Evolutionary conservation across 2,888 invertebrate species (phyloP), one percentile per base, ranked within the genome.

Genomic region (Macrophya alboannulata): DNA sequence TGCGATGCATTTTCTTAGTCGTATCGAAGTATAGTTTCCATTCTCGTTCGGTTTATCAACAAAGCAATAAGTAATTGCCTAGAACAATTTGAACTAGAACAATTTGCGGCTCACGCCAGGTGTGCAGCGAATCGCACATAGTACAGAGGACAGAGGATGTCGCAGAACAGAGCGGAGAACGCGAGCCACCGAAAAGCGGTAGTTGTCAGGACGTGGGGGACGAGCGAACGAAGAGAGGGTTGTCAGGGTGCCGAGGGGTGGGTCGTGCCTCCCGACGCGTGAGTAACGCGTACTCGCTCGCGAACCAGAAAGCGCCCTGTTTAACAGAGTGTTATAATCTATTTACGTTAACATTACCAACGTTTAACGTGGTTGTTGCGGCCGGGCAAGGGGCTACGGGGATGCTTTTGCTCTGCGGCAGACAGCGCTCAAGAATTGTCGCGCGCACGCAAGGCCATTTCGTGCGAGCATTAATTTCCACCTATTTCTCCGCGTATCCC

Each of bases 241-340:
- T 83, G 45, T 71, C 55, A n/a, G 72, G 55, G 84, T 31, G 74
- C 48, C 71, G 65, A 81, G 84, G 43, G 88, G 92, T 93, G 92
- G 71, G 83, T 81, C 92, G 92, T 91, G 92, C 92, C 92, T 92
- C 92, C 91, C 93, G 93, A 93, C 93, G 93, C 93, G 93, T 93
- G 92, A 93, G 92, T 93, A 93, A 93, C 93, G 92, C 92, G 92
- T 83, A 83, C 83, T 83, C 88, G 90, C 92, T 91, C 92, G 92
- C 89, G 89, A 89, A 89, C 88, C 87, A 88, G 87, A 85, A 87
- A 90, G 91, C 91, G 92, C 91, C 65, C 92, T 92, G 93, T 93
- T 93, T 93, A 93, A 93, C 93, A 93, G 93, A 93, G 93, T 93
- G 93, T 93, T 93, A 93, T 93, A 93, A 93, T 93, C 93, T 93